Conservation (phyloP, 2,113 vertebrate species). For the Columba livia region DNA sequence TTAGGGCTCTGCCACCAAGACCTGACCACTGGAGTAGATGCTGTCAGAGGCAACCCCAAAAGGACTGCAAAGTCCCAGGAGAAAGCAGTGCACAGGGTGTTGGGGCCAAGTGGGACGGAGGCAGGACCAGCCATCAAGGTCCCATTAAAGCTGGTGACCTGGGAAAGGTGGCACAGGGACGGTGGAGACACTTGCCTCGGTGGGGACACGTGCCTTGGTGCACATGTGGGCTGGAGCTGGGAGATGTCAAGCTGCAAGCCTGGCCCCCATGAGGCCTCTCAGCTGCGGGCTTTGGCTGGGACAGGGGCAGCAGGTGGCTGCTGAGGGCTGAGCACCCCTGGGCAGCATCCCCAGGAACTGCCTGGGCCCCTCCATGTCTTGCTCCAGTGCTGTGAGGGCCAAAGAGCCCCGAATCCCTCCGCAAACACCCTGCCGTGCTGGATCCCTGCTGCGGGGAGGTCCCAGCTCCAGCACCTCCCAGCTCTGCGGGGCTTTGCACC, state of each 20-base stretch:
- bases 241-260: neutral
- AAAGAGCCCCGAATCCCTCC: neutral
- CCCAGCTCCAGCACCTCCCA: rapidly evolving
- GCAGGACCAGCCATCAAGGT: rapidly evolving
- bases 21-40: neutral
- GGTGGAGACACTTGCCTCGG: rapidly evolving
- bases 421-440: neutral
- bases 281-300: neutral
- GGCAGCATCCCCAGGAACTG: rapidly evolving
- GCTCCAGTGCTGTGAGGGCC: neutral
- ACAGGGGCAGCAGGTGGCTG: rapidly evolving
- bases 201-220: neutral
- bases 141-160: neutral
- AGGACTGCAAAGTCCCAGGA: neutral
- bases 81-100: neutral
- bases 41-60: neutral
- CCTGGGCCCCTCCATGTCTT: neutral
- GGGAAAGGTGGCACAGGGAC: neutral
- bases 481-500: neutral
- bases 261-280: neutral
- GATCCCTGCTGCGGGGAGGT: rapidly evolving
- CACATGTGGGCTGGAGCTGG: neutral
- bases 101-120: rapidly evolving
- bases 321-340: neutral
- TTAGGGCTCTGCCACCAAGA: neutral